Base-by-base conservation (phyloP, 2,888 invertebrate species). In the Diloba caeruleocephala region DNA sequence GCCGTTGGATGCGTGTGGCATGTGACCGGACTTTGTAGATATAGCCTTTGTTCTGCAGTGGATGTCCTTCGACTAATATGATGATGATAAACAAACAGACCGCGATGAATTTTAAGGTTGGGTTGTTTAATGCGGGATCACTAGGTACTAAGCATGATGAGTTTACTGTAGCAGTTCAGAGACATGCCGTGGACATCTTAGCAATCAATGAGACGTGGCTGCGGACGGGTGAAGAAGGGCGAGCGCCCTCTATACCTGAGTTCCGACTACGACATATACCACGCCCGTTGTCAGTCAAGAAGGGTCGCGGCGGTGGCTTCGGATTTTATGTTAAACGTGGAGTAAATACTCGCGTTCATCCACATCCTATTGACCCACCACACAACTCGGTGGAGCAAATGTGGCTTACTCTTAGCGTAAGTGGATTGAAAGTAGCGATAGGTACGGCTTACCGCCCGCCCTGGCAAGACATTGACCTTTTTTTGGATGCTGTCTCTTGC, bases 121-220 rank as follows among this genome's bases (percentile, higher is more conserved):
- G n/a, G n/a, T n/a, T n/a, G n/a, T n/a, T n/a, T n/a, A n/a, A n/a
- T n/a, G n/a, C n/a, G n/a, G n/a, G n/a, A n/a, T n/a, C n/a, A n/a
- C n/a, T n/a, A n/a, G n/a, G n/a, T n/a, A n/a, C n/a, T n/a, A n/a
- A n/a, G n/a, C n/a, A n/a, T n/a, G n/a, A n/a, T n/a, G n/a, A n/a
- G n/a, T n/a, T 70, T 26, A 32, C 36, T 0, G 39, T 21, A 0
- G 50, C 60, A 0, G 9, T 64, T 1, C 3, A 2, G 1, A 23
- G 34, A 0, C 21, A 48, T 12, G 31, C 34, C 7, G 12, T 61
- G 0, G 65, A 66, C 25, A 25, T 70, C 1, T 5, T 70, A 9
- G 65, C 69, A 0, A 50, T 71, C 2, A 71, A 71, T 13, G 64
- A 71, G 26, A 71, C 69, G 0, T 73, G 73, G 73, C 29, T 70